Percentiles rank a stretch among this genome's conserved stretches.
These are phyloP conservation scores for Micronycteris hirsuta DNA, from an alignment of 2,113 vertebrate species.

Conservation along the genomic window DNA sequence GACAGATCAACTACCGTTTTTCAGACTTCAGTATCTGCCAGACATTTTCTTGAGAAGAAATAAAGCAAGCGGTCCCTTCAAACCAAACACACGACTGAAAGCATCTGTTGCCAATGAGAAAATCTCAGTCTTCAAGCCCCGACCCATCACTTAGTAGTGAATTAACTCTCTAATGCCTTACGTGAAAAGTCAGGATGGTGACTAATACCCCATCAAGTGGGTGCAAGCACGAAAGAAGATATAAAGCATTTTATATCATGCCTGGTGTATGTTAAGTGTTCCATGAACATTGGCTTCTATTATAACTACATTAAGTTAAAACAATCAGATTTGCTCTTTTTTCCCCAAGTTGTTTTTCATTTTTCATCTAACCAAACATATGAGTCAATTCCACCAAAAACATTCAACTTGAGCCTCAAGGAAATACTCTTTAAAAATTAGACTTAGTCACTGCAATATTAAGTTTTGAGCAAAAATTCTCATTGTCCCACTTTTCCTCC, in stretches of 20 bases:
- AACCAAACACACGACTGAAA: background rate
- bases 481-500: background rate
- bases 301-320: background rate
- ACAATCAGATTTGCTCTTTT: background rate
- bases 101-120: background rate
- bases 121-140: background rate
- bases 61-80: background rate
- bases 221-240: background rate
- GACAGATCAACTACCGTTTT: background rate
- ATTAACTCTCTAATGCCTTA: background rate
- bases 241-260: background rate
- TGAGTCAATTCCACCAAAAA: background rate
- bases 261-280: background rate
- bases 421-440: background rate
- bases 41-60: constrained; percentile 17
- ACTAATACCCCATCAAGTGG: background rate
- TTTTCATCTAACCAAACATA: background rate
- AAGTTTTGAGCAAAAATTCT: background rate
- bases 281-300: background rate
- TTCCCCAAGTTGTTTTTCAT: background rate
- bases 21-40: background rate
- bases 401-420: background rate
- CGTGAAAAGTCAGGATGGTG: background rate
- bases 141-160: background rate
- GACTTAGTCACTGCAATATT: background rate